Conservation (phyloP, 1,140 invertebrate genomes). For the Ephestia elutella region DNA sequence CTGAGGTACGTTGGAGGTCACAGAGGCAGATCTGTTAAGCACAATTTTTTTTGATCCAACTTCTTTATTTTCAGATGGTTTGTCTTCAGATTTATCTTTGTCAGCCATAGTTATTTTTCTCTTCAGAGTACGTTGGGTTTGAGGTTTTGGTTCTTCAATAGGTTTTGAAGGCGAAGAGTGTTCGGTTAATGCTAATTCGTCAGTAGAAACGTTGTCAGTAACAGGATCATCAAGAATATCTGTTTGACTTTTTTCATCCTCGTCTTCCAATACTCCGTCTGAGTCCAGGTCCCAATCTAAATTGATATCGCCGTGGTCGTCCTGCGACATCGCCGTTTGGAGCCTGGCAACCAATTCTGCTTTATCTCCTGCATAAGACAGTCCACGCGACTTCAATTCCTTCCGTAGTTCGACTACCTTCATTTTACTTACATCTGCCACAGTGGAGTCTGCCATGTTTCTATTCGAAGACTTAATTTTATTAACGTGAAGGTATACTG, state of each 20-base stretch:
- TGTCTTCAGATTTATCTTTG: slow-evolving; percentile 32
- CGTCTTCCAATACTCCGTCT: slow-evolving; percentile 74
- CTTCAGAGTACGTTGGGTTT: slow-evolving; percentile 40
- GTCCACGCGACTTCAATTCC: slow-evolving; percentile 84
- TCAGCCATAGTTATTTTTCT: slow-evolving; percentile 52
- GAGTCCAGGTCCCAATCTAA: slow-evolving; percentile 69
- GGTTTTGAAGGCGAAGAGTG: slow-evolving; percentile 30
- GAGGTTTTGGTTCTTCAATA: slow-evolving; percentile 39
- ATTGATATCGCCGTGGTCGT: slow-evolving; percentile 61
- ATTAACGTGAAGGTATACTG: neutral
- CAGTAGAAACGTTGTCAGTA: slow-evolving; percentile 49
- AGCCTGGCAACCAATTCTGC: slow-evolving; percentile 85
- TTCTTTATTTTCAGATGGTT: slow-evolving; percentile 40
- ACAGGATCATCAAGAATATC: slow-evolving; percentile 64
- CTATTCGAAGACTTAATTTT: neutral
- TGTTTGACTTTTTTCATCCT: slow-evolving; percentile 73
- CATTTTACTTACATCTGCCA: slow-evolving; percentile 57
- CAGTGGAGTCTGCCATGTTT: slow-evolving; percentile 55
- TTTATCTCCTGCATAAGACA: slow-evolving; percentile 85
- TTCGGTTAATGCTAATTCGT: slow-evolving; percentile 65
- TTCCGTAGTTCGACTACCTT: slow-evolving; percentile 86
- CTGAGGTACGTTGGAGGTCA: slow-evolving; percentile 51
- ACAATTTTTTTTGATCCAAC: slow-evolving; percentile 76
- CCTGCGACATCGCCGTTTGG: slow-evolving; percentile 76
- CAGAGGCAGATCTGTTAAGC: slow-evolving; percentile 79